Evolutionary conservation across 2,888 invertebrate species (phyloP).

Genomic region (Limnephilus marmoratus): DNA sequence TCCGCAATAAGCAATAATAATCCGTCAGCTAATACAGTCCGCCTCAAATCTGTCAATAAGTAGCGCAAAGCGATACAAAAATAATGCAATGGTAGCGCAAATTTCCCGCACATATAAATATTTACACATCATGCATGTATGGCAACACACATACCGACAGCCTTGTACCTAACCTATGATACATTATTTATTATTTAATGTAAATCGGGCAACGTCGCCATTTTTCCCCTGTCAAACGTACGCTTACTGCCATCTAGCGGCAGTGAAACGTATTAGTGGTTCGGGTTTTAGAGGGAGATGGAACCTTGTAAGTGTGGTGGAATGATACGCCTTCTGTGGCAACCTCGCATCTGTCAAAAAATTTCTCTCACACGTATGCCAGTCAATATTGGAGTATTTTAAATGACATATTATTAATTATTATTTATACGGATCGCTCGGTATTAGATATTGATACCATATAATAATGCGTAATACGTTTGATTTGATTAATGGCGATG

Average conservation of each 20-base stretch:
- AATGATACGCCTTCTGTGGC: constrained; percentile 76
- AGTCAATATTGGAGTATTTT: constrained; percentile 56
- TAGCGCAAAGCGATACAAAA: constrained; percentile 18
- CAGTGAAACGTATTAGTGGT: constrained; percentile 68
- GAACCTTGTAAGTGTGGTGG: constrained; percentile 69
- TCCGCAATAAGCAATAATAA: constrained; percentile 26
- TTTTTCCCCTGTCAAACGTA: constrained; percentile 65
- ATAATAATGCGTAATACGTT: neutral
- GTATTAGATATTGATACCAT: constrained; percentile 30
- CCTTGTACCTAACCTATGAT: constrained; percentile 69
- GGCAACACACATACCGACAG: neutral
- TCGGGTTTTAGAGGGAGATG: constrained; percentile 75
- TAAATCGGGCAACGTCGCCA: constrained; percentile 76
- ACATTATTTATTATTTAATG: constrained; percentile 69
- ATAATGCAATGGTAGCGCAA: constrained; percentile 46
- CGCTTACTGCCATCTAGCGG: constrained; percentile 75
- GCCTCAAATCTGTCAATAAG: constrained; percentile 39
- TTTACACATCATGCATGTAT: constrained; percentile 3
- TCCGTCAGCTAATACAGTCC: constrained; percentile 7
- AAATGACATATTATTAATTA: constrained; percentile 8
- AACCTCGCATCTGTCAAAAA: constrained; percentile 72
- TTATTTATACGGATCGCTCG: constrained; percentile 1
- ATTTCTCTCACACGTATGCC: constrained; percentile 61
- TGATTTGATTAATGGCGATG: neutral
- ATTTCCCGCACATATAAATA: neutral